These are phyloP conservation scores for Paralichthys olivaceus DNA, from an alignment of 2,113 vertebrate genomes.

Conservation along the genomic window DNA sequence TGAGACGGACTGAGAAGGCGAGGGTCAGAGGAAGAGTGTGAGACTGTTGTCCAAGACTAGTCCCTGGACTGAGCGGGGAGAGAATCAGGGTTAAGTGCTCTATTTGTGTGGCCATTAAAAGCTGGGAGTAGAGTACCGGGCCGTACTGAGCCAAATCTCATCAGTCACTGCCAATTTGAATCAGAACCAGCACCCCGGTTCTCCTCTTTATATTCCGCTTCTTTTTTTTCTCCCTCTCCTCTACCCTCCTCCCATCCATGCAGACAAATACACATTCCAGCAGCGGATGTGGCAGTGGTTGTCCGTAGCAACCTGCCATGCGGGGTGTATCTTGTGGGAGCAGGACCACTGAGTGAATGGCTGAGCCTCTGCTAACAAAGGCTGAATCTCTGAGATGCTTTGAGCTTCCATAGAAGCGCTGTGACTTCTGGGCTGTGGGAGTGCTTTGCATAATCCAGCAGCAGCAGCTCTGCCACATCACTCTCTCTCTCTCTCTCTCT, in stretches of 20 bases:
- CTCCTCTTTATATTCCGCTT: conserved; percentile 46
- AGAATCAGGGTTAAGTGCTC: conserved; percentile 76
- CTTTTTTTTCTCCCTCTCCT: conserved; percentile 42
- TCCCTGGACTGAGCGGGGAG: conserved; percentile 58
- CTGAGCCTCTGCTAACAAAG: conserved; percentile 76
- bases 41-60: conserved; percentile 61
- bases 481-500: conserved; percentile 54
- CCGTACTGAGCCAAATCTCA: conserved; percentile 62
- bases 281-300: conserved; percentile 72
- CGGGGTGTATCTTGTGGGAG: conserved; percentile 79
- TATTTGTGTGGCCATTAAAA: conserved; percentile 72
- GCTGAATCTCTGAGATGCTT: conserved; percentile 74
- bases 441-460: conserved; percentile 81
- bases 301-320: conserved; percentile 78
- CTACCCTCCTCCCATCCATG: conserved; percentile 53
- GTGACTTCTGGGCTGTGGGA: conserved; percentile 77
- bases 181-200: conserved; percentile 49
- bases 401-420: conserved; percentile 68
- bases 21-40: conserved; percentile 65
- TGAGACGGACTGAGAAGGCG: conserved; percentile 37
- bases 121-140: conserved; percentile 46
- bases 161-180: conserved; percentile 75
- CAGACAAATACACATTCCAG: conserved; percentile 77
- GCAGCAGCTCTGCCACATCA: conserved; percentile 64
- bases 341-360: conserved; percentile 75